These are phyloP conservation scores for Adelges cooleyi DNA, from an alignment of 1,140 invertebrate species.

Conservation along the genomic window DNA sequence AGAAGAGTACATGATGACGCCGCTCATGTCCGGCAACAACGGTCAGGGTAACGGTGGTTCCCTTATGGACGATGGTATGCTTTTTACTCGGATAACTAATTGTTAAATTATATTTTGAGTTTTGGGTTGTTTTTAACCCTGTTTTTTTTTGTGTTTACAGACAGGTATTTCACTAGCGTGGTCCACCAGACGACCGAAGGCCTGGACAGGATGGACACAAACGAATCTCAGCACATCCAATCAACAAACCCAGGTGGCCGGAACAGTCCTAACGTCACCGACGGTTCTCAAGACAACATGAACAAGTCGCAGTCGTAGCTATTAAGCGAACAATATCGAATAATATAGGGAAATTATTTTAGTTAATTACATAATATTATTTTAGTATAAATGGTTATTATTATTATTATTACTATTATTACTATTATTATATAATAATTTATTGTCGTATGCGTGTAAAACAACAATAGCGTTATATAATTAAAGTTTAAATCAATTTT, in stretches of 20 bases:
- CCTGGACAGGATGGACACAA: constrained; percentile 33
- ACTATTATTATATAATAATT: too few species aligned
- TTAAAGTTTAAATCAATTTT: too few species aligned
- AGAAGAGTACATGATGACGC: constrained; percentile 85
- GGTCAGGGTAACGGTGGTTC: constrained; percentile 20
- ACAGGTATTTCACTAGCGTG: constrained; percentile 37
- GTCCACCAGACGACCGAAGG: constrained; percentile 35
- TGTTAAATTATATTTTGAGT: too few species aligned
- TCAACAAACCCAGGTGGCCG: neutral
- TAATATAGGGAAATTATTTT: too few species aligned
- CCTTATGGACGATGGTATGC: constrained; percentile 35
- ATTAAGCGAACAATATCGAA: too few species aligned
- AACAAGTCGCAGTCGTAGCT: neutral
- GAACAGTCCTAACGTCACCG: constrained; percentile 1
- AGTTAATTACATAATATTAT: too few species aligned
- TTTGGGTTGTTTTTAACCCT: neutral
- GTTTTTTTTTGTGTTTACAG: constrained; percentile 30
- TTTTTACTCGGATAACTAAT: too few species aligned
- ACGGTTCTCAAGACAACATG: constrained; percentile 22
- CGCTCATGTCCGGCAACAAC: constrained; percentile 46
- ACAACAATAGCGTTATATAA: too few species aligned
- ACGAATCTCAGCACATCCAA: constrained; percentile 18
- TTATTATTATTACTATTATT: too few species aligned
- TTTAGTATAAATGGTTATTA: too few species aligned
- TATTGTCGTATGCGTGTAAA: too few species aligned